phyloP scores from a whole-genome alignment of 2,888 invertebrate species.

The Acanthosoma haemorrhoidale region DNA sequence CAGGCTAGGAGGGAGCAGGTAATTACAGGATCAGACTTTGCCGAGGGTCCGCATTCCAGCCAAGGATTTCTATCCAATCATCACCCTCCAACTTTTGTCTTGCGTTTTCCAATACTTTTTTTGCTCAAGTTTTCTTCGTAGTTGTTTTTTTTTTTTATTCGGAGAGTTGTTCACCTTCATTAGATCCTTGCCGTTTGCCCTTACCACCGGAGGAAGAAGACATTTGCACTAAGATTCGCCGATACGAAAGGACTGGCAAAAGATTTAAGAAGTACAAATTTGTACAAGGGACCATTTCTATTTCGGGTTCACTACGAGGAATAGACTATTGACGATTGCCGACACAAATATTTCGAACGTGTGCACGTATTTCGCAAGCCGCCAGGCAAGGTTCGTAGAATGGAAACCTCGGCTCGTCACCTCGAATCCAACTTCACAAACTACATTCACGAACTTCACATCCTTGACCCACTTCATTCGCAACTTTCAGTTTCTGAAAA shows the following conservation, averaged over 20 bases:
- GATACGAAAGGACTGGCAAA: too few species aligned
- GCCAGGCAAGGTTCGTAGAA: not conserved
- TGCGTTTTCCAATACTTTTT: not conserved
- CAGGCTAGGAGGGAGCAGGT: too few species aligned
- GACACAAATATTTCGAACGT: too few species aligned
- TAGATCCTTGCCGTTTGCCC: conserved; percentile 4
- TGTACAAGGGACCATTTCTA: too few species aligned
- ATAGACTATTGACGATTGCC: too few species aligned
- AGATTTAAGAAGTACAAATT: too few species aligned
- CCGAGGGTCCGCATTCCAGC: not conserved
- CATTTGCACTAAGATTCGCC: too few species aligned
- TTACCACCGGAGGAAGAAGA: not conserved
- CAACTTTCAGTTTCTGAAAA: conserved; percentile 4
- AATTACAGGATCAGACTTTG: too few species aligned
- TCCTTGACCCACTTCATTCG: conserved; percentile 8
- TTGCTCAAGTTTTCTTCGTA: too few species aligned
- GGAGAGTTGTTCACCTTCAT: conserved; percentile 9
- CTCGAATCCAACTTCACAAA: conserved; percentile 5
- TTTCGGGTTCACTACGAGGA: too few species aligned
- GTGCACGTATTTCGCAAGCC: not conserved
- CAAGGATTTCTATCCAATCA: too few species aligned
- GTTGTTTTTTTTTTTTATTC: not conserved
- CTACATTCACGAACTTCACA: conserved; percentile 5
- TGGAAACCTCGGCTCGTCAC: not conserved
- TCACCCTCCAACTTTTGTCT: not conserved